Percentiles rank a stretch among this genome's conserved stretches.
phyloP scores from a whole-genome alignment of 1,140 invertebrate genomes.

The Platyura marginata region DNA sequence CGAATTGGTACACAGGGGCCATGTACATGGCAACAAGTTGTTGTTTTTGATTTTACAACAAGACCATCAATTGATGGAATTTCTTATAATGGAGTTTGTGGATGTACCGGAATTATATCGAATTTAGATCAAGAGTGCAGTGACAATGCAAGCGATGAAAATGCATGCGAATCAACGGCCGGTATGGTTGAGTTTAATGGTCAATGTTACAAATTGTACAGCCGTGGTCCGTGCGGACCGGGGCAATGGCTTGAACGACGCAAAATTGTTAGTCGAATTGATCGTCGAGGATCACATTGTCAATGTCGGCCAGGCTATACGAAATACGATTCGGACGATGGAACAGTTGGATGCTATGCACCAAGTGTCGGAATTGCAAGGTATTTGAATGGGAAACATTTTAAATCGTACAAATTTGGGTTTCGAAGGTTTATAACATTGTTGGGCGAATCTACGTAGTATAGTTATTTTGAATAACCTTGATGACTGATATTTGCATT shows the following conservation, averaged over 20 bases:
- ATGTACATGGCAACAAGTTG: conserved; percentile 44
- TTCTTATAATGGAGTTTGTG: conserved; percentile 63
- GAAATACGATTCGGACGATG: conserved; percentile 13
- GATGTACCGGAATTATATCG: conserved; percentile 32
- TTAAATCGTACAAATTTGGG: conserved; percentile 1
- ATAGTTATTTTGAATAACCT: too few relatives aligned
- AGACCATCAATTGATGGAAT: conserved; percentile 55
- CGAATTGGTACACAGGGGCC: conserved; percentile 52
- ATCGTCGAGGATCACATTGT: conserved; percentile 33
- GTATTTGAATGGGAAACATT: conserved; percentile 30
- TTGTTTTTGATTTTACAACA: conserved; percentile 57
- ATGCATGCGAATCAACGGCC: conserved; percentile 33
- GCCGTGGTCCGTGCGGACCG: conserved; percentile 47
- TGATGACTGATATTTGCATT: too few relatives aligned
- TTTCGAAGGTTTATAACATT: background rate
- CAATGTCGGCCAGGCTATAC: conserved; percentile 52
- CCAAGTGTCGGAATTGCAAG: conserved; percentile 31
- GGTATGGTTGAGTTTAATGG: conserved; percentile 39
- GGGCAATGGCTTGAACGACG: conserved; percentile 51
- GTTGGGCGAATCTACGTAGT: too few relatives aligned
- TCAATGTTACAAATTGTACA: conserved; percentile 50
- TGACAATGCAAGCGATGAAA: conserved; percentile 9
- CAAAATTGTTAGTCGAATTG: conserved; percentile 14
- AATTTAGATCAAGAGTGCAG: conserved; percentile 21
- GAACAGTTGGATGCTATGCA: conserved; percentile 22